These are phyloP conservation scores for Stomatorhinus walkeri DNA, from an alignment of 2,797 vertebrate species.

Conservation along the genomic window DNA sequence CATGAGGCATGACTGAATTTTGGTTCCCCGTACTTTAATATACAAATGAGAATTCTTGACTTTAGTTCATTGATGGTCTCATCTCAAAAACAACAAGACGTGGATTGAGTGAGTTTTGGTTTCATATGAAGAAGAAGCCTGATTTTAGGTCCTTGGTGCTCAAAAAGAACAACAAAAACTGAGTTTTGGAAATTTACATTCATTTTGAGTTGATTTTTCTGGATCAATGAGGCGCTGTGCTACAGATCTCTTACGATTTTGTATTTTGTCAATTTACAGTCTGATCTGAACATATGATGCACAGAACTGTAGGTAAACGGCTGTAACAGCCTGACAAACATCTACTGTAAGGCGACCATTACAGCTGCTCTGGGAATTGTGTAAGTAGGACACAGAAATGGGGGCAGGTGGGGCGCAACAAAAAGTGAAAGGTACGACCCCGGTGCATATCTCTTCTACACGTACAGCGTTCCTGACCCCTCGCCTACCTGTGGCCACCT, in stretches of 20 bases:
- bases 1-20: background rate
- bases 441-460: background rate
- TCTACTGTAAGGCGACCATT: background rate
- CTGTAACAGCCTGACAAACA: background rate
- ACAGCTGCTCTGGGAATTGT: background rate
- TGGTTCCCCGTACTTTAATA: background rate
- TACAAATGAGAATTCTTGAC: background rate
- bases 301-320: background rate
- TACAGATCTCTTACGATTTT: background rate
- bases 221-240: background rate
- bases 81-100: background rate
- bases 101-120: background rate
- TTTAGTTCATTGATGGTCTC: background rate
- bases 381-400: background rate
- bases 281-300: background rate
- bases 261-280: background rate
- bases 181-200: background rate
- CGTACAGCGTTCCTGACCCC: background rate
- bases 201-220: background rate
- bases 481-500: slow-evolving; percentile 84
- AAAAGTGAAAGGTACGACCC: background rate
- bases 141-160: background rate
- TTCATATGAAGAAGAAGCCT: background rate
- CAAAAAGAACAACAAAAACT: background rate
- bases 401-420: background rate